Percentiles rank a stretch among this genome's conserved stretches.
These are phyloP conservation scores for Teinopalpus imperialis DNA, from an alignment of 2,888 invertebrate species.

Conservation along the genomic window DNA sequence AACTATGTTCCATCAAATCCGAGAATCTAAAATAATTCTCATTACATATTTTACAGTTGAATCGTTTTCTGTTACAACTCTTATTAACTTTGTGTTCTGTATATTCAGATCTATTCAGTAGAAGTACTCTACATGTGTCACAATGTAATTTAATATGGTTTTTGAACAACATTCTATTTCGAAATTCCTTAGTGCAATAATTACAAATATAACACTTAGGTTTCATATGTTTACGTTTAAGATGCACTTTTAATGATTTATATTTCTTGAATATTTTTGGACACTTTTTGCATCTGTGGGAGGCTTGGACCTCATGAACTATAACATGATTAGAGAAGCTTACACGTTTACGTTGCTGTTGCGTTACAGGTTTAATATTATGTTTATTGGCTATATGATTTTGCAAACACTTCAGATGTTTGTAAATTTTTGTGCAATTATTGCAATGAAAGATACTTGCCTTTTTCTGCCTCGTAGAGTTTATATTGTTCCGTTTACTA, in stretches of 20 bases:
- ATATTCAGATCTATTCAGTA: conserved; percentile 44
- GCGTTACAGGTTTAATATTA: conserved; percentile 35
- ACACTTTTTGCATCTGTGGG: conserved; percentile 68
- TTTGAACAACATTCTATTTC: conserved; percentile 66
- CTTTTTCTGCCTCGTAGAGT: too few species aligned
- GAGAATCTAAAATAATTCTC: conserved; percentile 52
- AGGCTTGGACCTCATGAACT: conserved; percentile 62
- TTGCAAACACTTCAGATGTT: neutral
- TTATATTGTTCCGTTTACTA: conserved; percentile 26
- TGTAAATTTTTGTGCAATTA: neutral
- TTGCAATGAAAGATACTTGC: neutral
- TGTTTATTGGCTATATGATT: neutral
- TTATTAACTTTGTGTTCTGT: conserved; percentile 49
- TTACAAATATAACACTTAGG: conserved; percentile 70
- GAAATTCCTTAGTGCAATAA: conserved; percentile 63
- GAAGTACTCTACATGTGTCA: conserved; percentile 50
- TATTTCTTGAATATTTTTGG: conserved; percentile 59
- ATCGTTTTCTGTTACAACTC: conserved; percentile 48
- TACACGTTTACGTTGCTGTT: conserved; percentile 56
- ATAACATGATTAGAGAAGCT: conserved; percentile 66
- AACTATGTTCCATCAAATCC: conserved; percentile 67
- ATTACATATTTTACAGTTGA: conserved; percentile 55
- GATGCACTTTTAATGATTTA: conserved; percentile 50
- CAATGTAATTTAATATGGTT: conserved; percentile 70
- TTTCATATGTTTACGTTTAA: conserved; percentile 58